Percentiles rank a stretch among this genome's conserved stretches.
Evolutionary conservation across 53 echinoderm and acorn worm genomes (phyloP).

Genomic region (Temnopleurus reevesii): DNA sequence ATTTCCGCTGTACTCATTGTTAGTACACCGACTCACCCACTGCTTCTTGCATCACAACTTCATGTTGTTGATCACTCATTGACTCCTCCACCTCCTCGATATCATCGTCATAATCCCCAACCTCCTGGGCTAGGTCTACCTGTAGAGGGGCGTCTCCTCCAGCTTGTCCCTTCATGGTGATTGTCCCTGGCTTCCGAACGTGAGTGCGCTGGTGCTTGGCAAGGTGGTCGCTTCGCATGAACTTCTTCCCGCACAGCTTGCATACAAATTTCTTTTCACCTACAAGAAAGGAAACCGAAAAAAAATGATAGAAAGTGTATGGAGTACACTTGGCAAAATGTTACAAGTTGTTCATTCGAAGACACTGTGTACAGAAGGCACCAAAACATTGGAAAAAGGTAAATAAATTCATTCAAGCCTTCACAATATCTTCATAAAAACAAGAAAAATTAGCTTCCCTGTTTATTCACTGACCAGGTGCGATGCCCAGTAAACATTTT

Average conservation of each 20-base stretch:
- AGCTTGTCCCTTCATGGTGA: background rate
- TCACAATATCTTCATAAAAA: too few species aligned
- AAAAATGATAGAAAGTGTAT: background rate
- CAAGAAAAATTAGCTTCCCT: too few species aligned
- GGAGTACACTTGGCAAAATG: too few species aligned
- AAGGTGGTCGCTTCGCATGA: slow-evolving; percentile 98
- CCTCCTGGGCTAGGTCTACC: slow-evolving; percentile 8
- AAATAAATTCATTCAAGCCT: too few species aligned
- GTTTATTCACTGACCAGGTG: too few species aligned
- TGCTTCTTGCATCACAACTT: slow-evolving; percentile 2
- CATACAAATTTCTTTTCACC: slow-evolving; percentile 94
- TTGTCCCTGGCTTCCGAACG: slow-evolving; percentile 5
- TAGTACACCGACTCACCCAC: background rate
- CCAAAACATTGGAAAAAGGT: too few species aligned
- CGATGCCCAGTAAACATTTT: too few species aligned
- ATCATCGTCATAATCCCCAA: slow-evolving; percentile 1
- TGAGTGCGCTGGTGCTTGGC: slow-evolving; percentile 93
- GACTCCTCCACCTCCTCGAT: background rate
- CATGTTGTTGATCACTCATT: background rate
- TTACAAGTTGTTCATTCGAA: too few species aligned
- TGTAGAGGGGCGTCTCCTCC: slow-evolving; percentile 22
- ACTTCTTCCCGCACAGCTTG: slow-evolving; percentile 76
- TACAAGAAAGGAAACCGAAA: background rate
- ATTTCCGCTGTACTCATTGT: background rate
- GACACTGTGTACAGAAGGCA: too few species aligned